Evolutionary conservation across 2,888 invertebrate genomes (phyloP).

Genomic region (Galerucella nymphaeae): DNA sequence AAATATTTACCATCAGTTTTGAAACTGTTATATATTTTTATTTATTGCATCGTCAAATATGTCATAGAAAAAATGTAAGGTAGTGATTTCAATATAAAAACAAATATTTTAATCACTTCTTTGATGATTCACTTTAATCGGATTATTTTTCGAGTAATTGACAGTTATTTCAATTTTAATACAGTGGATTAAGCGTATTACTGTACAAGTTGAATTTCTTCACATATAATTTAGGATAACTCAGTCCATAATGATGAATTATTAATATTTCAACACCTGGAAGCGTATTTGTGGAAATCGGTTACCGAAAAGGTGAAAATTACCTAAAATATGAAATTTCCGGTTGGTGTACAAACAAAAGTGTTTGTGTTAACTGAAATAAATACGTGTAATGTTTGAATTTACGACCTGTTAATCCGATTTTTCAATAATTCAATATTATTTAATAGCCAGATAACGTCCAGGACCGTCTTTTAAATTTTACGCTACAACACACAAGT

Average conservation of each 20-base stretch:
- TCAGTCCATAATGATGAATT: background rate
- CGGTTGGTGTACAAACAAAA: background rate
- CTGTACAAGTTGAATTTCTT: background rate
- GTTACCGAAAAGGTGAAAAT: background rate
- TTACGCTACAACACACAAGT: too few relatives aligned
- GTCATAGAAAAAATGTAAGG: background rate
- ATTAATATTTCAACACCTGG: background rate
- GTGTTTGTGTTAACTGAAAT: background rate
- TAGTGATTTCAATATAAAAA: too few relatives aligned
- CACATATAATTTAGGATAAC: background rate
- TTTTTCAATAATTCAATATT: too few relatives aligned
- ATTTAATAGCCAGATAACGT: too few relatives aligned
- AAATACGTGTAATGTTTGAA: background rate
- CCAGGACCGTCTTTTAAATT: too few relatives aligned
- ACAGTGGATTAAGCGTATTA: background rate
- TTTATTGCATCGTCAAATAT: background rate
- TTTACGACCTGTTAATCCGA: background rate
- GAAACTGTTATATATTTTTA: conserved; percentile 11
- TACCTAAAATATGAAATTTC: background rate
- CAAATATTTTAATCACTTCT: background rate
- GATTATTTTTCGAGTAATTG: background rate
- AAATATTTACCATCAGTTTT: conserved; percentile 12
- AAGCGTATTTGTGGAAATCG: background rate
- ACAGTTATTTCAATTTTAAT: background rate
- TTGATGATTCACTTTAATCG: background rate